These are phyloP conservation scores for Ctenochaetus hawaiiensis DNA, from an alignment of 2,797 vertebrate genomes.

Conservation along the genomic window DNA sequence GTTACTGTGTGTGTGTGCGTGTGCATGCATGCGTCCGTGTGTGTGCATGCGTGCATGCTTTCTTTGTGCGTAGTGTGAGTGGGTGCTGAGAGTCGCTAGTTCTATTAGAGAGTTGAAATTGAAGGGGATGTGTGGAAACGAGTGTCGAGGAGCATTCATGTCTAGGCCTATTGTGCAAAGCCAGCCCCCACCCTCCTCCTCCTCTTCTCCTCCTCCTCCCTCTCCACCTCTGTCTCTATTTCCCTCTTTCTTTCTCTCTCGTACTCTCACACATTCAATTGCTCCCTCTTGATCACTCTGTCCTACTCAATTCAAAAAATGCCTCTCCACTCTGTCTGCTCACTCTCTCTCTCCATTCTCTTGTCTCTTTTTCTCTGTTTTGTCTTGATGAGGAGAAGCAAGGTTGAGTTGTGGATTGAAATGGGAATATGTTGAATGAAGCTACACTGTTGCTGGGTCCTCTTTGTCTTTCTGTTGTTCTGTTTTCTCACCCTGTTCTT, in stretches of 20 bases:
- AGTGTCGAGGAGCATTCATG: conserved; percentile 83
- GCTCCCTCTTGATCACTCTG: conserved; percentile 74
- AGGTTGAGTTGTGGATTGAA: conserved; percentile 50
- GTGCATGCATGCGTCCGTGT: background rate
- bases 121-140: conserved; percentile 82
- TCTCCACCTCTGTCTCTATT: conserved; percentile 67
- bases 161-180: conserved; percentile 80
- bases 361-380: conserved; percentile 37
- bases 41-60: background rate
- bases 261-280: conserved; percentile 70
- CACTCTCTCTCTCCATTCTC: conserved; percentile 8
- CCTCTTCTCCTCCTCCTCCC: conserved; percentile 24
- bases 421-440: conserved; percentile 46
- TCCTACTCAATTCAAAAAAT: conserved; percentile 70
- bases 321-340: conserved; percentile 51
- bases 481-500: conserved; percentile 11
- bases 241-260: conserved; percentile 54
- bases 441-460: conserved; percentile 2
- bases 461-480: conserved; percentile 29
- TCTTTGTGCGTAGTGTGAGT: conserved; percentile 68
- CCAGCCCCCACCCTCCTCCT: conserved; percentile 34
- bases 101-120: conserved; percentile 83
- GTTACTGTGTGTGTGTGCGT: no score
- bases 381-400: conserved; percentile 47
- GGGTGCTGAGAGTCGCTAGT: conserved; percentile 68